These are phyloP conservation scores for Corythaeola cristata DNA, from an alignment of 2,113 vertebrate species.

Conservation along the genomic window DNA sequence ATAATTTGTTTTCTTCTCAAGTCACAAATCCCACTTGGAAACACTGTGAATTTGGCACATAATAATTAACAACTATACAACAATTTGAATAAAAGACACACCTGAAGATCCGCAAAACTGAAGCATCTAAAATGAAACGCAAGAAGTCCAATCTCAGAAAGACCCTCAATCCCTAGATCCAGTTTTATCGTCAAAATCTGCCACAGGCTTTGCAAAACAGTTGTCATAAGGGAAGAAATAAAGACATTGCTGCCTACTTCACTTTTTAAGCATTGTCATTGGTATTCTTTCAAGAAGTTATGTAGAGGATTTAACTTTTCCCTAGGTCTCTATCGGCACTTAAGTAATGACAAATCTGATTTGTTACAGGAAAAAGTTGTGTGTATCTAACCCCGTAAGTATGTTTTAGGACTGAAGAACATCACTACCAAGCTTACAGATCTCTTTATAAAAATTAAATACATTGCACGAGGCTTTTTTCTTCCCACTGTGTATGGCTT, in stretches of 20 bases:
- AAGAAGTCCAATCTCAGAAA: neutral
- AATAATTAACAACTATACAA: neutral
- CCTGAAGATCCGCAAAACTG: neutral
- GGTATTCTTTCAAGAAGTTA: neutral
- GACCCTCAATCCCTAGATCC: neutral
- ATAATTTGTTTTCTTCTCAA: neutral
- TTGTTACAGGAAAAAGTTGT: neutral
- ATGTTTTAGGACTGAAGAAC: neutral
- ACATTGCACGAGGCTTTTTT: neutral
- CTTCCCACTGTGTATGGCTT: neutral
- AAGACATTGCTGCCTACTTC: neutral
- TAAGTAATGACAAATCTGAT: conserved; percentile 26
- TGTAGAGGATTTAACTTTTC: neutral
- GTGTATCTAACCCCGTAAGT: neutral
- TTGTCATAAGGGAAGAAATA: neutral
- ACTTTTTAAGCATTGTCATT: neutral
- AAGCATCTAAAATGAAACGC: neutral
- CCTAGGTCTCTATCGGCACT: neutral
- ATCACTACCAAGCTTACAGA: neutral
- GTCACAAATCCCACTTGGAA: neutral
- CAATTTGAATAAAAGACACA: neutral
- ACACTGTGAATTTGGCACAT: neutral
- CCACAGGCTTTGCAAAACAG: neutral
- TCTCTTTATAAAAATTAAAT: neutral
- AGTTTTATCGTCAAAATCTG: neutral